Conservation (phyloP, 2,113 vertebrate genomes). For the Lates calcarifer region DNA sequence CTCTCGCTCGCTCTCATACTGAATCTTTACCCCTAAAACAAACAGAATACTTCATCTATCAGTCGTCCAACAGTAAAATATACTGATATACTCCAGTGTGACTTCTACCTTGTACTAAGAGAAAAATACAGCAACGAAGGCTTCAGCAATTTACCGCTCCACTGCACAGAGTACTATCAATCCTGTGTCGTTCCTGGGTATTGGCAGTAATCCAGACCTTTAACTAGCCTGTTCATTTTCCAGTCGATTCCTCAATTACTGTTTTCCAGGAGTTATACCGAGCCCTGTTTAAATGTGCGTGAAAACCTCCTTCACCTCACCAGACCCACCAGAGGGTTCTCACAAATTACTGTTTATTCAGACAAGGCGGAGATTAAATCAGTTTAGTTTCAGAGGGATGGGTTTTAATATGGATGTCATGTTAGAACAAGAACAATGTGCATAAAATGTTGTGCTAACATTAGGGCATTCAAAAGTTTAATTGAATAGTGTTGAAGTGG, state of each 20-base stretch:
- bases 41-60: background rate
- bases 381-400: background rate
- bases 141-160: slow-evolving; percentile 40
- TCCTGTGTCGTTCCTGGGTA: slow-evolving; percentile 5
- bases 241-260: slow-evolving; percentile 32
- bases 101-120: background rate
- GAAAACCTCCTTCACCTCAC: background rate
- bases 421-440: slow-evolving; percentile 2
- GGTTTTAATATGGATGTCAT: background rate
- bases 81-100: background rate
- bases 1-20: background rate
- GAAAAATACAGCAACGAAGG: slow-evolving; percentile 30
- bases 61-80: slow-evolving; percentile 7
- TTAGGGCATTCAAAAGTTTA: background rate
- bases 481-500: background rate
- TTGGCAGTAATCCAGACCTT: slow-evolving; percentile 37
- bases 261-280: slow-evolving; percentile 22
- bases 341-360: background rate
- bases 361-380: background rate
- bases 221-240: slow-evolving; percentile 40
- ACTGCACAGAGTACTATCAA: slow-evolving; percentile 34
- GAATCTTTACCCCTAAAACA: slow-evolving; percentile 7
- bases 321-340: background rate
- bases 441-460: slow-evolving; percentile 3
- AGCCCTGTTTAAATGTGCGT: slow-evolving; percentile 13